phyloP scores from a whole-genome alignment of 2,113 vertebrate genomes.

The Nannospalax galili region DNA sequence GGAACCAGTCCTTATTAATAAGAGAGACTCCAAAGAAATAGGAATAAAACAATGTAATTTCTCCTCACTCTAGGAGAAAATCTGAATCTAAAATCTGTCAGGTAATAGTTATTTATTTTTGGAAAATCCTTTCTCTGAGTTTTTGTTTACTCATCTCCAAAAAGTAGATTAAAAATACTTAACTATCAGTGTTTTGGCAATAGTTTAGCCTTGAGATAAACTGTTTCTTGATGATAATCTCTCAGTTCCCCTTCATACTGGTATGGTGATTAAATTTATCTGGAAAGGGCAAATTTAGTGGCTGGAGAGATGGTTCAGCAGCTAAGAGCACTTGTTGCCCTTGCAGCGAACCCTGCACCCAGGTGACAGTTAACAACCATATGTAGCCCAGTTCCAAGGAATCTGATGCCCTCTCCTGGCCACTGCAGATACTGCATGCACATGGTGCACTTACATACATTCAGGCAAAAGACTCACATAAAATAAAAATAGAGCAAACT shows the following conservation, averaged over 20 bases:
- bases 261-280: too few species aligned
- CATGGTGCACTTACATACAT: too few species aligned
- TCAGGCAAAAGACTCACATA: too few species aligned
- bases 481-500: background rate
- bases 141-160: constrained; percentile 51
- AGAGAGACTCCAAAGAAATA: background rate
- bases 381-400: too few species aligned
- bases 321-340: too few species aligned
- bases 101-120: background rate
- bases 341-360: too few species aligned
- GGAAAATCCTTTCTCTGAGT: constrained; percentile 28
- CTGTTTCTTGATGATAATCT: background rate
- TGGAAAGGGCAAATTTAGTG: background rate
- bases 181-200: background rate
- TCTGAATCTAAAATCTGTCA: background rate
- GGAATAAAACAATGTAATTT: background rate
- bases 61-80: background rate
- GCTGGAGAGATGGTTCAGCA: too few species aligned
- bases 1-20: background rate
- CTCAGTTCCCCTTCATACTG: background rate
- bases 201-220: background rate
- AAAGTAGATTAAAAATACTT: constrained; percentile 28
- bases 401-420: too few species aligned
- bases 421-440: too few species aligned
- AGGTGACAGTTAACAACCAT: too few species aligned